Conservation (phyloP, 2,888 invertebrate genomes). For the Chaetogeoica ovagalla region DNA sequence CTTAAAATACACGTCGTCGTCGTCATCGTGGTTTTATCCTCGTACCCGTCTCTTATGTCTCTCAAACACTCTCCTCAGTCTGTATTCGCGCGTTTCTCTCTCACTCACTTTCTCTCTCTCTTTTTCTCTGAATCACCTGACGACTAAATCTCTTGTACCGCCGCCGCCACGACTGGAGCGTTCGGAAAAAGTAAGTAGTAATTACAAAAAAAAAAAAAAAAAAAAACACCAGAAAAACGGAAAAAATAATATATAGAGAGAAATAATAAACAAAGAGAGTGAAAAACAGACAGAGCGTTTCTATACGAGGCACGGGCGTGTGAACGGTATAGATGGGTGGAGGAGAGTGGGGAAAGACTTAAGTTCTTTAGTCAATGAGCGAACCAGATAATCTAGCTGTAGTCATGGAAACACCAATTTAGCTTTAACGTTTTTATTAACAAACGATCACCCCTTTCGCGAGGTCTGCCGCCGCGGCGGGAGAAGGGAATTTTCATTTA, state of each 20-base stretch:
- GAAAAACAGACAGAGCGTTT: constrained; percentile 27
- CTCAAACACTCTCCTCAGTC: background rate
- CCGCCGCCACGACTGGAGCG: background rate
- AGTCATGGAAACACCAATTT: constrained; percentile 53
- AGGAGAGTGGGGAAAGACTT: constrained; percentile 34
- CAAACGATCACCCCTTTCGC: constrained; percentile 51
- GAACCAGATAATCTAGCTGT: constrained; percentile 52
- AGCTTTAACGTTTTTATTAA: constrained; percentile 53
- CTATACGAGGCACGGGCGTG: background rate
- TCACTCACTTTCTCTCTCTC: background rate
- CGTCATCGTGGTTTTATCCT: constrained; percentile 2
- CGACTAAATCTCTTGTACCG: constrained; percentile 10
- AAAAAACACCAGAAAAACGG: too few relatives aligned
- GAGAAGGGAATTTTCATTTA: constrained; percentile 51
- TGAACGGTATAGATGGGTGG: constrained; percentile 19
- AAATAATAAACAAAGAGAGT: background rate
- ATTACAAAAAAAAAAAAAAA: constrained; percentile 39
- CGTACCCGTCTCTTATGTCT: background rate
- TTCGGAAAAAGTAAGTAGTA: constrained; percentile 42
- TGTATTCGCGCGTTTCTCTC: background rate
- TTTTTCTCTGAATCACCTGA: background rate
- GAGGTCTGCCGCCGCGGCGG: constrained; percentile 3
- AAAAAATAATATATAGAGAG: background rate
- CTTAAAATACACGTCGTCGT: constrained; percentile 30
- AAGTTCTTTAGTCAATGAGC: constrained; percentile 53